These are phyloP conservation scores for Salticus scenicus DNA, from an alignment of 2,888 invertebrate genomes.

Conservation along the genomic window DNA sequence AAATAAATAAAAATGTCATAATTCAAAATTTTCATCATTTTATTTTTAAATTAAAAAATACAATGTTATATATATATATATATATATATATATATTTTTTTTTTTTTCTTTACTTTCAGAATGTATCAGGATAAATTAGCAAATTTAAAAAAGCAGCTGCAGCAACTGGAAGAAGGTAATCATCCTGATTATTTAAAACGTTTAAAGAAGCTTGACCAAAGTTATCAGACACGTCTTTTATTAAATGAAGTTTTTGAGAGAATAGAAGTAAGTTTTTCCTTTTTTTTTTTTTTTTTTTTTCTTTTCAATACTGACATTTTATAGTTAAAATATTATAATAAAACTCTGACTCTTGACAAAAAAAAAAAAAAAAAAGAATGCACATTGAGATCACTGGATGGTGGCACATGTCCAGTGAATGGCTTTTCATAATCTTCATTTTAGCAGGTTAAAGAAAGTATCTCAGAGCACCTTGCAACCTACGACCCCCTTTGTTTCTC, in stretches of 20 bases:
- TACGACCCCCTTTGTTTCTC: no score
- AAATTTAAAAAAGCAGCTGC: conserved; percentile 89
- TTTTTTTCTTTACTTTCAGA: no score
- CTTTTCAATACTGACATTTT: no score
- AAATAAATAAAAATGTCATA: no score
- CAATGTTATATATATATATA: no score
- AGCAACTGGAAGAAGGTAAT: conserved; percentile 88
- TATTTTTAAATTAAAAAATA: no score
- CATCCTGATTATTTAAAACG: conserved; percentile 90
- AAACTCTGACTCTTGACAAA: neutral
- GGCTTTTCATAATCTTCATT: no score
- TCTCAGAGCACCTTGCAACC: no score
- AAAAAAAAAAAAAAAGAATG: neutral
- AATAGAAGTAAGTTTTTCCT: conserved; percentile 74
- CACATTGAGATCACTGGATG: no score
- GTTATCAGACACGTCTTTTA: conserved; percentile 84
- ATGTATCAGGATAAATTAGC: conserved; percentile 89
- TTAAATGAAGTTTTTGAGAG: conserved; percentile 76
- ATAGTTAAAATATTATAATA: neutral
- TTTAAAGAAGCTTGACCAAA: conserved; percentile 87
- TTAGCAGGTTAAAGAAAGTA: no score
- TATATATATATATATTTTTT: no score
- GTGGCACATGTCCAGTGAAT: no score
- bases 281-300: neutral
- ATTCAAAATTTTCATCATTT: neutral